Evolutionary conservation across 2,113 vertebrate species (phyloP).

Genomic region (Electrona antarctica): DNA sequence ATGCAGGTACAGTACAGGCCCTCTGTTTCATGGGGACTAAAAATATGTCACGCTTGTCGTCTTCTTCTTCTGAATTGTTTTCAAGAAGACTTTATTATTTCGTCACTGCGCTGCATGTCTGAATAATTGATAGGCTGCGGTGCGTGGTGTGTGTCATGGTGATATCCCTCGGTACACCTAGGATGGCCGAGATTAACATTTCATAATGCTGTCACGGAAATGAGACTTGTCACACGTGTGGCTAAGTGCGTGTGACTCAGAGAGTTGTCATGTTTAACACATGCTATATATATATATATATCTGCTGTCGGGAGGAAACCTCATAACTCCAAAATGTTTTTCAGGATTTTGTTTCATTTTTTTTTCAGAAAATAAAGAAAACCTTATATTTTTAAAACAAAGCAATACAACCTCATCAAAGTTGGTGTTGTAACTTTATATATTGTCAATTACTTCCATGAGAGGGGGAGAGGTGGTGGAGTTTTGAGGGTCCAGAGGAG

Average conservation of each 20-base stretch:
- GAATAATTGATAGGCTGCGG: conserved; percentile 28
- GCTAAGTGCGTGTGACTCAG: not conserved
- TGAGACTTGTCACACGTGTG: not conserved
- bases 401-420: no score
- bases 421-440: no score
- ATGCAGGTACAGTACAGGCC: not conserved
- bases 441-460: no score
- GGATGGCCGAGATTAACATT: conserved; percentile 9
- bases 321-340: no score
- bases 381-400: no score
- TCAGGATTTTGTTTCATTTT: no score
- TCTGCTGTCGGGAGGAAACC: no score
- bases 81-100: conserved; percentile 1
- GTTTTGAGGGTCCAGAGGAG: no score
- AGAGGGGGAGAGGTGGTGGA: no score
- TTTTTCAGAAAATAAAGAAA: no score
- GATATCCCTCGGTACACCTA: not conserved
- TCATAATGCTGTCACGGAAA: conserved; percentile 11
- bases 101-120: not conserved
- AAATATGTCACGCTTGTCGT: not conserved
- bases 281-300: not conserved
- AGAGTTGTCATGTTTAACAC: not conserved
- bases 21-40: not conserved
- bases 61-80: no score
- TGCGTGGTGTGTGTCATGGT: conserved; percentile 2